Conservation (phyloP, 2,888 invertebrate species). For the Scaptomyza flava region DNA sequence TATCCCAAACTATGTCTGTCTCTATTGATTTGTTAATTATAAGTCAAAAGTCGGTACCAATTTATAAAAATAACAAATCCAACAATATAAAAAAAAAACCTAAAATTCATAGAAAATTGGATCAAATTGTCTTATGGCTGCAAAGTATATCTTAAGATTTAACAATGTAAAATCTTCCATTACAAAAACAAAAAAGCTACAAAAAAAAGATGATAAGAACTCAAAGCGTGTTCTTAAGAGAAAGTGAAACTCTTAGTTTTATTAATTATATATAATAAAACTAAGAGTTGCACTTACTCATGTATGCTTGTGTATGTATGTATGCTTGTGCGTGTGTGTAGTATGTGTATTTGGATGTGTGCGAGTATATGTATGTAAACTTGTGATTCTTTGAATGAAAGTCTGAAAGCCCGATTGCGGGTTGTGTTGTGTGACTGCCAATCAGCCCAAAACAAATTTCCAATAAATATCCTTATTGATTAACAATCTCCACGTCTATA, state of each 20-base stretch:
- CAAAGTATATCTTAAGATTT: slow-evolving; percentile 34
- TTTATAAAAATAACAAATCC: slow-evolving; percentile 20
- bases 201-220: slow-evolving; percentile 1
- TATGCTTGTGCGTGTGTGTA: not conserved
- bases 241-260: slow-evolving; percentile 31
- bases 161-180: slow-evolving; percentile 20
- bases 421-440: slow-evolving; percentile 24
- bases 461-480: slow-evolving; percentile 29
- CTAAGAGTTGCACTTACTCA: not conserved
- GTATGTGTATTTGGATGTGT: slow-evolving; percentile 3
- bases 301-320: not conserved
- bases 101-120: slow-evolving; percentile 42
- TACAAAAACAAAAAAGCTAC: slow-evolving; percentile 18
- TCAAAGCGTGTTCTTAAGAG: slow-evolving; percentile 3
- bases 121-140: slow-evolving; percentile 40
- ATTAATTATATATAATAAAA: not conserved
- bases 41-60: slow-evolving; percentile 48
- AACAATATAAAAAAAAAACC: slow-evolving; percentile 12
- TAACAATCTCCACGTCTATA: slow-evolving; percentile 41
- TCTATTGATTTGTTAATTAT: slow-evolving; percentile 35
- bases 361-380: slow-evolving; percentile 1
- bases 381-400: slow-evolving; percentile 14
- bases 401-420: slow-evolving; percentile 25
- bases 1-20: slow-evolving; percentile 21
- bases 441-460: slow-evolving; percentile 20